phyloP scores from a whole-genome alignment of 2,797 vertebrate species.

The Diplodus puntazzo region DNA sequence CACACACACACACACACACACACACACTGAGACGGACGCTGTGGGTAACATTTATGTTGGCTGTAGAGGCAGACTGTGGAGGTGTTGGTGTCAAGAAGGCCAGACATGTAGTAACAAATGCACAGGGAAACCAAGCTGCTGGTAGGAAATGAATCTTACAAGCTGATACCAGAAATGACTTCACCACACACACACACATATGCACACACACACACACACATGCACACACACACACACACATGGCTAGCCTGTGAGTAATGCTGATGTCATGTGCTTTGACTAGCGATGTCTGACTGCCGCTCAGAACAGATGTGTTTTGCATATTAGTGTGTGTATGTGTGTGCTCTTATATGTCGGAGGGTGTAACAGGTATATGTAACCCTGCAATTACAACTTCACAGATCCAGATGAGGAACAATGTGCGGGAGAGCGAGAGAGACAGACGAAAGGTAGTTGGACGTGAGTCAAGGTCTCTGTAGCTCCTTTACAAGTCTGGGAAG shows the following conservation, averaged over 20 bases:
- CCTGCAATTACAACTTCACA: constrained; percentile 53
- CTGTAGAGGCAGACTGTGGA: constrained; percentile 39
- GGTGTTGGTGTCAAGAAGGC: constrained; percentile 38
- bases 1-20: constrained; percentile 26
- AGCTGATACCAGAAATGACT: constrained; percentile 68
- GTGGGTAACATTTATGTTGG: constrained; percentile 57
- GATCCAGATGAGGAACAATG: constrained; percentile 35
- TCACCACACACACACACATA: constrained; percentile 33
- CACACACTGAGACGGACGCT: neutral
- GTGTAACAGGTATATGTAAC: constrained; percentile 53
- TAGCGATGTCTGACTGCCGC: constrained; percentile 58
- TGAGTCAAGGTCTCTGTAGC: constrained; percentile 50
- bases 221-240: constrained; percentile 43
- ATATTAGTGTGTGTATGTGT: constrained; percentile 32
- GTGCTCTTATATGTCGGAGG: constrained; percentile 12
- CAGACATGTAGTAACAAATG: constrained; percentile 66
- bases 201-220: constrained; percentile 35
- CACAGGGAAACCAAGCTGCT: constrained; percentile 50
- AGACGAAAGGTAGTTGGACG: constrained; percentile 33
- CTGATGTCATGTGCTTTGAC: constrained; percentile 80
- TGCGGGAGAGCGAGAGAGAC: constrained; percentile 8
- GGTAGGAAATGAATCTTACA: constrained; percentile 61
- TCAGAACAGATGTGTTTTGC: constrained; percentile 72
- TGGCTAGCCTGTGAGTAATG: constrained; percentile 71
- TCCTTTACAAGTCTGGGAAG: constrained; percentile 20